A percentile compares a stretch with the other conserved stretches of the same genome.
These are phyloP conservation scores for Dryobota labecula DNA, from an alignment of 2,888 invertebrate genomes.

Conservation along the genomic window DNA sequence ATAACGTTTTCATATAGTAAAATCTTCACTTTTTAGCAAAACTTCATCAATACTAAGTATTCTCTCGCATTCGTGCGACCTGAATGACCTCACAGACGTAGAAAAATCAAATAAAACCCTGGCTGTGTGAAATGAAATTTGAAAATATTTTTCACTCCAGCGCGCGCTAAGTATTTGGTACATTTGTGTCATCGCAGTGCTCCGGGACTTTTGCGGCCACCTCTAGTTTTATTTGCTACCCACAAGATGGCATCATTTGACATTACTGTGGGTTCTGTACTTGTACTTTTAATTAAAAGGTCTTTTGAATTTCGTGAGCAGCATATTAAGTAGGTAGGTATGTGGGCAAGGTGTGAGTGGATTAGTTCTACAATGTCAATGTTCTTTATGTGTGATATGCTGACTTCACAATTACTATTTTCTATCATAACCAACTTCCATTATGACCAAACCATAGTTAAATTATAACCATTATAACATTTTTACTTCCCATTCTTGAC, in stretches of 20 bases:
- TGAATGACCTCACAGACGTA: conserved; percentile 44
- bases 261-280: conserved; percentile 41
- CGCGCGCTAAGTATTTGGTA: conserved; percentile 52
- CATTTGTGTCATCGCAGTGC: conserved; percentile 51
- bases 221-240: conserved; percentile 51
- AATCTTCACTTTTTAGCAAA: conserved; percentile 14
- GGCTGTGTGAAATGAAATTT: conserved; percentile 53
- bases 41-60: conserved; percentile 31
- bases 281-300: conserved; percentile 43
- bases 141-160: conserved; percentile 47
- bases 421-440: too few species aligned
- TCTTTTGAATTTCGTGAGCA: conserved; percentile 16
- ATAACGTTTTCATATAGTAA: too few species aligned
- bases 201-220: conserved; percentile 48
- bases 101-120: conserved; percentile 52
- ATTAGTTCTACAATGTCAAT: too few species aligned
- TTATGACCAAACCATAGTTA: not conserved
- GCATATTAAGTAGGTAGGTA: conserved; percentile 14
- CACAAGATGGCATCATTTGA: conserved; percentile 53
- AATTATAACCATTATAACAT: too few species aligned
- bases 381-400: too few species aligned
- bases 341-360: conserved; percentile 4
- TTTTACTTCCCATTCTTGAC: too few species aligned
- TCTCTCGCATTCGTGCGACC: conserved; percentile 38
- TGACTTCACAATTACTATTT: not conserved